phyloP scores from a whole-genome alignment of 2,888 invertebrate genomes.

The Scaptomyza flava region DNA sequence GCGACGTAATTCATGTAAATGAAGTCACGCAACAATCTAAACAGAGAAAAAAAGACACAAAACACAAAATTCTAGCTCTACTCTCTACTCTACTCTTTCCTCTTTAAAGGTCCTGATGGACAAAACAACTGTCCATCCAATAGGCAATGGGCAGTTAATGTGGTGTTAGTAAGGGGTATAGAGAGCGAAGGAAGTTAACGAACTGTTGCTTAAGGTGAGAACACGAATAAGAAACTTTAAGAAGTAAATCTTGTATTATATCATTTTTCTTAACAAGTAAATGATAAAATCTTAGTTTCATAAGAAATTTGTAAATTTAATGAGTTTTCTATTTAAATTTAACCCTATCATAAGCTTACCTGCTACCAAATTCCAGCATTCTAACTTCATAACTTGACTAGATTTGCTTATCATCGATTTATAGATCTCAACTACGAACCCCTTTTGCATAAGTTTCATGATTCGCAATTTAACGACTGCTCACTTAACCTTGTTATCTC shows the following conservation, averaged over 20 bases:
- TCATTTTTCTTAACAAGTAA: no score
- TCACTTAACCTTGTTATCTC: conserved; percentile 64
- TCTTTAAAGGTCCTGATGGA: not conserved
- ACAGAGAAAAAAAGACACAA: conserved; percentile 7
- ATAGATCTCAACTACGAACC: not conserved
- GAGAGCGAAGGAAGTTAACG: not conserved
- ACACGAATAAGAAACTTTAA: no score
- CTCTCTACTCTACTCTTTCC: not conserved
- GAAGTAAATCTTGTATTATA: no score
- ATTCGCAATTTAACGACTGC: conserved; percentile 33
- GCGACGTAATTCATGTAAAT: conserved; percentile 81
- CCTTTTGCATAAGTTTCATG: not conserved
- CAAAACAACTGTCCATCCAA: conserved; percentile 1
- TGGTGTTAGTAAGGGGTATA: no score
- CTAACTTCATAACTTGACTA: not conserved
- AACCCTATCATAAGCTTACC: not conserved
- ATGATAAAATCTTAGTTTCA: no score
- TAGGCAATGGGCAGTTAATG: not conserved
- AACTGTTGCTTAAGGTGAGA: conserved; percentile 35
- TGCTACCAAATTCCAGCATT: not conserved
- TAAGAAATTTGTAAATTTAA: no score
- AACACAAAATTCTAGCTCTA: not conserved
- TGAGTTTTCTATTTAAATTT: no score
- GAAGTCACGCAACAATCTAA: conserved; percentile 81
- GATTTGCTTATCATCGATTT: not conserved